A percentile compares a stretch with the other conserved stretches of the same genome.
These are phyloP conservation scores for Limnothrissa miodon DNA, from an alignment of 2,113 vertebrate species.

Conservation along the genomic window DNA sequence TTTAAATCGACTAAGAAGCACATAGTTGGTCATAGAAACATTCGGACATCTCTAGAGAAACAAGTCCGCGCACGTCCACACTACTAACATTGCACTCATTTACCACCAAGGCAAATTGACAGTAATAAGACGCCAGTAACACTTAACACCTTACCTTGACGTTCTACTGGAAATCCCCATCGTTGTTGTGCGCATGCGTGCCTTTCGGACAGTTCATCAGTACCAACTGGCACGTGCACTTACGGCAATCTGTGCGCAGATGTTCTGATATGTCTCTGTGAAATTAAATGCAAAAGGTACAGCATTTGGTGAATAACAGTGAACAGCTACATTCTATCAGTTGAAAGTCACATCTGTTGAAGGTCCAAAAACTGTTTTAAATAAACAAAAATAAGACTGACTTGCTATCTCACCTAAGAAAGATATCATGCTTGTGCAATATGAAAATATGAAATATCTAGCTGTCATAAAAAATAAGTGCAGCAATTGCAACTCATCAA, in stretches of 20 bases:
- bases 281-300: background rate
- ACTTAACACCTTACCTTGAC: slow-evolving; percentile 64
- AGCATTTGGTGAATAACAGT: background rate
- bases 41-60: background rate
- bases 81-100: background rate
- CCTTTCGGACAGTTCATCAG: slow-evolving; percentile 9
- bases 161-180: slow-evolving; percentile 68
- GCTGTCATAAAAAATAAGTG: background rate
- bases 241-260: background rate
- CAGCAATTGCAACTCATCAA: background rate
- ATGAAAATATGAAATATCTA: background rate
- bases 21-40: background rate
- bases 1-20: slow-evolving; percentile 9
- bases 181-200: slow-evolving; percentile 62
- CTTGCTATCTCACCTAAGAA: background rate
- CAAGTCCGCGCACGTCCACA: background rate
- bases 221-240: slow-evolving; percentile 52
- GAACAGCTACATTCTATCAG: background rate
- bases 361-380: background rate
- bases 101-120: background rate
- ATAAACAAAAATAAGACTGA: background rate
- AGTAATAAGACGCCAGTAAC: slow-evolving; percentile 35
- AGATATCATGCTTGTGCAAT: background rate
- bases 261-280: background rate
- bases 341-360: background rate